A percentile compares a stretch with the other conserved stretches of the same genome.
These are phyloP conservation scores for Henricia sp. DNA, from an alignment of 53 echinoderm and acorn worm species.

Conservation along the genomic window DNA sequence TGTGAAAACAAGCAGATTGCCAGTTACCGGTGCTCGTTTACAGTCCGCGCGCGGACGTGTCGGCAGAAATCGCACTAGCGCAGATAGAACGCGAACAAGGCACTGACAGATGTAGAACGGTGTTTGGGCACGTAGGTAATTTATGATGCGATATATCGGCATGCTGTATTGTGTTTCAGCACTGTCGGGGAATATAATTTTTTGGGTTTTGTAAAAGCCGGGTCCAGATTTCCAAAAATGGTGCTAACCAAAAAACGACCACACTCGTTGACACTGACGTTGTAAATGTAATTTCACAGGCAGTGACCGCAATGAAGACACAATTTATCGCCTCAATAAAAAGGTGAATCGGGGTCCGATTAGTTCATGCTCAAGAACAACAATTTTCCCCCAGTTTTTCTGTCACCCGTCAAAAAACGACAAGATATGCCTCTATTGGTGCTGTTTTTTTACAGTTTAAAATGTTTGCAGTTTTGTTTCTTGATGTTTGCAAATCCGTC, in stretches of 20 bases:
- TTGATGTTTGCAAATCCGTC: too few species aligned
- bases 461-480: too few species aligned
- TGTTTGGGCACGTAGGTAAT: slow-evolving; percentile 30
- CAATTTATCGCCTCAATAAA: too few species aligned
- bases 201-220: not conserved
- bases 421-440: too few species aligned
- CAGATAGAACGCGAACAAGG: not conserved
- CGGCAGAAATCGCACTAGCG: not conserved
- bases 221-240: slow-evolving; percentile 43
- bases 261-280: slow-evolving; percentile 13
- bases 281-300: too few species aligned
- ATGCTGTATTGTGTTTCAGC: not conserved
- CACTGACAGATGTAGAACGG: slow-evolving; percentile 21
- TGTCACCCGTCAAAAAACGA: too few species aligned
- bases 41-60: not conserved
- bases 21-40: too few species aligned
- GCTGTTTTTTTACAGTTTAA: too few species aligned
- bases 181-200: slow-evolving; percentile 19
- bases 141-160: slow-evolving; percentile 7
- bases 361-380: too few species aligned
- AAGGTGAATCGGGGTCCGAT: too few species aligned
- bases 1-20: slow-evolving; percentile 45
- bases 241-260: slow-evolving; percentile 8
- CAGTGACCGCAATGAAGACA: too few species aligned
- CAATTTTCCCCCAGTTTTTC: too few species aligned